A percentile compares a stretch with the other conserved stretches of the same genome.
These are phyloP conservation scores for Menura novaehollandiae DNA, from an alignment of 2,113 vertebrate genomes.

Conservation along the genomic window DNA sequence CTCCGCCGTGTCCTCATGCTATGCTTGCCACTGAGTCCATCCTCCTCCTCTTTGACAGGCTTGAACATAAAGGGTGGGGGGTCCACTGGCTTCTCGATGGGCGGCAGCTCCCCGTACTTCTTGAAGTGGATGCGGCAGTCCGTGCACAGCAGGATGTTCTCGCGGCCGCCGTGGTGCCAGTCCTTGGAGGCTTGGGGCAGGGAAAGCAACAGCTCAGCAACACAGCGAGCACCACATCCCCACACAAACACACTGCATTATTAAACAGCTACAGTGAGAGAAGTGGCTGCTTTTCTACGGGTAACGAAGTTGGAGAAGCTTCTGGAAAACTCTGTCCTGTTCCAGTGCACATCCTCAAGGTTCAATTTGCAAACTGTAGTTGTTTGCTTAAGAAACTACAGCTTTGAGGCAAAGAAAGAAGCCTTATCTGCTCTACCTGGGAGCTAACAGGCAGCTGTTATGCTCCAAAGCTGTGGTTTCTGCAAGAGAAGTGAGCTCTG, in stretches of 20 bases:
- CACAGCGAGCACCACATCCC: not conserved
- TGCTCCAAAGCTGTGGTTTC: not conserved
- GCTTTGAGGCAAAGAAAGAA: not conserved
- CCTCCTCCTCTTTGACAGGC: slow-evolving; percentile 99
- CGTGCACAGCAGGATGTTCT: slow-evolving; percentile 95
- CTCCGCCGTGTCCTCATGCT: slow-evolving; percentile 99
- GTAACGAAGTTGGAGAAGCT: not conserved
- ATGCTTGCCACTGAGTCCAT: slow-evolving; percentile 97
- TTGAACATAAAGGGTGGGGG: slow-evolving; percentile 99
- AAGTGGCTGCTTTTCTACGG: not conserved
- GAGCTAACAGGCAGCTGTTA: not conserved
- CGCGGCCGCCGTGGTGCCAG: slow-evolving; percentile 98
- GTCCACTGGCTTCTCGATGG: slow-evolving; percentile 98
- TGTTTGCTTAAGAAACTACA: not conserved
- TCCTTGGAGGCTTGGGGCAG: slow-evolving; percentile 89
- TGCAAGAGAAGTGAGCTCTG: not conserved
- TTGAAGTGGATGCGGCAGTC: slow-evolving; percentile 99
- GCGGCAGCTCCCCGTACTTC: slow-evolving; percentile 98
- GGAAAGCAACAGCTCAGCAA: not conserved
- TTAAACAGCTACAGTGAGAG: not conserved
- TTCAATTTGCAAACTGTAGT: not conserved
- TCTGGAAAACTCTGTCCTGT: not conserved
- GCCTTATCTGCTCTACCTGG: not conserved
- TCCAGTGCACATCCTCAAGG: not conserved
- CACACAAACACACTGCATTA: not conserved